These are phyloP conservation scores for Notodonta ziczac DNA, from an alignment of 2,888 invertebrate genomes.

Conservation along the genomic window DNA sequence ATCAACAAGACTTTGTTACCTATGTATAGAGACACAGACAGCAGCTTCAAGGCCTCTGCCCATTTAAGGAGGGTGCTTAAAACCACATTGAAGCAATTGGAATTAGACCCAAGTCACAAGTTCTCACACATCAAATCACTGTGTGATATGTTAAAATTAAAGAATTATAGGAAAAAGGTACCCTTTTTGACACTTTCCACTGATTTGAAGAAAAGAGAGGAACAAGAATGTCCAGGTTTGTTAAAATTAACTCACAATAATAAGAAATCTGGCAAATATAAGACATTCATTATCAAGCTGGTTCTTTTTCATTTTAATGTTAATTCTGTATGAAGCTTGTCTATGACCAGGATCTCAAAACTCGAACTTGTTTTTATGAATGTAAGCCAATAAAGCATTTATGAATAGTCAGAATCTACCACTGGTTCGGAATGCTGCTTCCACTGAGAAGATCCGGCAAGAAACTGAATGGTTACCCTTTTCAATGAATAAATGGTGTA, in stretches of 20 bases:
- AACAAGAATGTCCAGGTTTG: background rate
- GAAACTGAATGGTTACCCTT: too few relatives aligned
- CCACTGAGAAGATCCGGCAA: too few relatives aligned
- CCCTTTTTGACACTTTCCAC: constrained; percentile 53
- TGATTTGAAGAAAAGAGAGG: background rate
- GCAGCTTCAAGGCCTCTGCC: constrained; percentile 47
- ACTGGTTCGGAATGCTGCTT: too few relatives aligned
- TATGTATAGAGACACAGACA: constrained; percentile 42
- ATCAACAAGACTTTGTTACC: constrained; percentile 53
- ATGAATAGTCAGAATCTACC: too few relatives aligned
- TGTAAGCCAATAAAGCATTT: too few relatives aligned
- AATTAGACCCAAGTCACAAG: constrained; percentile 49
- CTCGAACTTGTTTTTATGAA: too few relatives aligned
- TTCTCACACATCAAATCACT: constrained; percentile 58
- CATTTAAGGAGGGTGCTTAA: constrained; percentile 44
- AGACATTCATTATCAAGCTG: too few relatives aligned
- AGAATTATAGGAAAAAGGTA: constrained; percentile 47
- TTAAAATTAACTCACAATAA: background rate
- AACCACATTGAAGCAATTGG: constrained; percentile 37
- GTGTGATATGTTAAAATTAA: constrained; percentile 49
- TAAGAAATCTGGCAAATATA: too few relatives aligned
- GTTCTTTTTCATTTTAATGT: too few relatives aligned
- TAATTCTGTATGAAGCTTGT: too few relatives aligned
- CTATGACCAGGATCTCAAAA: too few relatives aligned
- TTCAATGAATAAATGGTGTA: too few relatives aligned